Evolutionary conservation across 2,797 vertebrate genomes (phyloP).

Genomic region (Spondyliosoma cantharus): DNA sequence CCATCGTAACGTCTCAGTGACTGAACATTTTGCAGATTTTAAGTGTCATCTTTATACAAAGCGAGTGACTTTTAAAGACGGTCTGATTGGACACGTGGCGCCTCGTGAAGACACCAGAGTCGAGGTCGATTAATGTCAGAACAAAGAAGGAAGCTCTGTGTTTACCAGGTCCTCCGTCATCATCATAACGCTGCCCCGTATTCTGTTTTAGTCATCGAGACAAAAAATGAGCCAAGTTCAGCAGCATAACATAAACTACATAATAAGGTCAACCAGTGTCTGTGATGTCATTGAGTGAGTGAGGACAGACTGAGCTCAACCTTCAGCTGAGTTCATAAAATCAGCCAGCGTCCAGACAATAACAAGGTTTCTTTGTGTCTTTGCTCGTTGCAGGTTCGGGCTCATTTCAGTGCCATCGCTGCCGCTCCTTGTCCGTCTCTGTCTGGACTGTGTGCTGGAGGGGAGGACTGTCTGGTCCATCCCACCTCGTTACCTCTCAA

Average conservation of each 20-base stretch:
- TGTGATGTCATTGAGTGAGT: not conserved
- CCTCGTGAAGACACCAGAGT: no score
- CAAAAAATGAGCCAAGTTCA: not conserved
- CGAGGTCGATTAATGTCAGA: not conserved
- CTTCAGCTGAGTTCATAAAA: no score
- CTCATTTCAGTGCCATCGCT: slow-evolving; percentile 74
- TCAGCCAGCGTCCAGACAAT: not conserved
- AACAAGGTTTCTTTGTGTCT: not conserved
- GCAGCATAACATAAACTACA: not conserved
- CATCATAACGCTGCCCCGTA: not conserved
- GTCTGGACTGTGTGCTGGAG: slow-evolving; percentile 56
- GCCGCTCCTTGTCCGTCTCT: slow-evolving; percentile 64
- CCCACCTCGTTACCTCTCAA: slow-evolving; percentile 44
- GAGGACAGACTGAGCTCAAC: not conserved
- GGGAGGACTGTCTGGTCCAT: slow-evolving; percentile 66
- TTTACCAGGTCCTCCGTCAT: not conserved
- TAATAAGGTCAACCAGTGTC: not conserved
- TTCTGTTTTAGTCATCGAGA: no score
- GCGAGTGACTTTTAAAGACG: no score
- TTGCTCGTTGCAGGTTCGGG: slow-evolving; percentile 70
- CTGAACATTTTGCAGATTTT: no score
- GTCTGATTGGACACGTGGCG: no score
- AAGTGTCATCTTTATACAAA: no score
- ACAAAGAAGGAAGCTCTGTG: not conserved
- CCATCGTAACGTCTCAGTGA: no score